Evolutionary conservation across 2,797 vertebrate genomes (phyloP).

Genomic region (Champsocephalus esox): DNA sequence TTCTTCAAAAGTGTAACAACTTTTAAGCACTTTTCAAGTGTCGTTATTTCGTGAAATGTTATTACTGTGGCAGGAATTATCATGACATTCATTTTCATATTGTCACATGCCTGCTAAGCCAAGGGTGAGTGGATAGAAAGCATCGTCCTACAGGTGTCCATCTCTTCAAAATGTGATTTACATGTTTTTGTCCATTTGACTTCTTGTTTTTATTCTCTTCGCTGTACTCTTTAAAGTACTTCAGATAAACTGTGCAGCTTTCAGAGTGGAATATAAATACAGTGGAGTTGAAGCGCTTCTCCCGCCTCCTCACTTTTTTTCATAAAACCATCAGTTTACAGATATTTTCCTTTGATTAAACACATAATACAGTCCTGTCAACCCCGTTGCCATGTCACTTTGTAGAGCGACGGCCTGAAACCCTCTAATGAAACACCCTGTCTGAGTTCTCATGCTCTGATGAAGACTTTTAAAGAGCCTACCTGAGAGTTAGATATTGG

Average conservation of each 20-base stretch:
- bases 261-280: neutral
- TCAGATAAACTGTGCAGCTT: neutral
- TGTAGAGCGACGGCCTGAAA: neutral
- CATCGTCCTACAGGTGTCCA: too few relatives aligned
- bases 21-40: too few relatives aligned
- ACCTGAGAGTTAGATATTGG: neutral
- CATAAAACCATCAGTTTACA: neutral
- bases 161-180: neutral
- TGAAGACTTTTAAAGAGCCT: neutral
- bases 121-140: neutral
- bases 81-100: too few relatives aligned
- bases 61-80: too few relatives aligned
- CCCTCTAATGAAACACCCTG: neutral
- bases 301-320: neutral
- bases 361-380: slow-evolving; percentile 2
- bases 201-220: neutral
- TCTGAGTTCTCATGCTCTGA: neutral
- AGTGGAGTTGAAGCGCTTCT: neutral
- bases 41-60: too few relatives aligned
- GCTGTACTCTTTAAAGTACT: neutral
- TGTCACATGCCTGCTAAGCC: neutral
- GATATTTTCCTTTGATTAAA: neutral
- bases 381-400: neutral
- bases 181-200: neutral
- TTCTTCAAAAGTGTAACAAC: too few relatives aligned